phyloP scores from a whole-genome alignment of 2,113 vertebrate species.

The Dicaeum eximium region DNA sequence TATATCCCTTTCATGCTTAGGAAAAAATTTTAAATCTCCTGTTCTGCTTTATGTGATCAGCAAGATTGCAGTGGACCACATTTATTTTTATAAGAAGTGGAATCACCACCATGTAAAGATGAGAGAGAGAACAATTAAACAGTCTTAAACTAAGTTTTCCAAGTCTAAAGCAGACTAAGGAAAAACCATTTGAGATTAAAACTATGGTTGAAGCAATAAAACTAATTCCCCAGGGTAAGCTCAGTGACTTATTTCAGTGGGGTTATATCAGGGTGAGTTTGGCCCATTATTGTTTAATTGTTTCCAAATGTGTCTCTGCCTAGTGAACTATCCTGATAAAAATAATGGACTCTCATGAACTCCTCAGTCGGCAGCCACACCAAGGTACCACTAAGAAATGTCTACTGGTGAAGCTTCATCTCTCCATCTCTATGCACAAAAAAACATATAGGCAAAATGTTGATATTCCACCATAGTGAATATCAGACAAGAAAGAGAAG shows the following conservation, averaged over 20 bases:
- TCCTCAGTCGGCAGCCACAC: neutral
- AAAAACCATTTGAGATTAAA: slow-evolving; percentile 33
- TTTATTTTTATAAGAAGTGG: neutral
- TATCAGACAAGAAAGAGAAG: neutral
- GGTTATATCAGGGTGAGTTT: slow-evolving; percentile 30
- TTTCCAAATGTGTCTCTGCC: slow-evolving; percentile 20
- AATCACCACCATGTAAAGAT: neutral
- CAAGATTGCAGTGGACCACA: neutral
- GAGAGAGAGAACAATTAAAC: neutral
- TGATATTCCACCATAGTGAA: neutral
- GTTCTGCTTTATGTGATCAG: neutral
- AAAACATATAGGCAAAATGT: neutral
- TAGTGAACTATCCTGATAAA: neutral
- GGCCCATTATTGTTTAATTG: slow-evolving; percentile 25
- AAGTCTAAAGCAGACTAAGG: neutral
- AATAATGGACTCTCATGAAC: neutral
- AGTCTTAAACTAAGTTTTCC: neutral
- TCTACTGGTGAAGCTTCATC: neutral
- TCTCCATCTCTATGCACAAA: neutral
- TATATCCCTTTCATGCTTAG: neutral
- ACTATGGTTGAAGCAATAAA: neutral
- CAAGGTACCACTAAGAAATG: neutral
- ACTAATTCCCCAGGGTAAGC: neutral
- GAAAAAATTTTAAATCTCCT: neutral
- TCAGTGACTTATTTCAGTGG: slow-evolving; percentile 5